Evolutionary conservation across 2,113 vertebrate species (phyloP).

Genomic region (Malurus elegans): DNA sequence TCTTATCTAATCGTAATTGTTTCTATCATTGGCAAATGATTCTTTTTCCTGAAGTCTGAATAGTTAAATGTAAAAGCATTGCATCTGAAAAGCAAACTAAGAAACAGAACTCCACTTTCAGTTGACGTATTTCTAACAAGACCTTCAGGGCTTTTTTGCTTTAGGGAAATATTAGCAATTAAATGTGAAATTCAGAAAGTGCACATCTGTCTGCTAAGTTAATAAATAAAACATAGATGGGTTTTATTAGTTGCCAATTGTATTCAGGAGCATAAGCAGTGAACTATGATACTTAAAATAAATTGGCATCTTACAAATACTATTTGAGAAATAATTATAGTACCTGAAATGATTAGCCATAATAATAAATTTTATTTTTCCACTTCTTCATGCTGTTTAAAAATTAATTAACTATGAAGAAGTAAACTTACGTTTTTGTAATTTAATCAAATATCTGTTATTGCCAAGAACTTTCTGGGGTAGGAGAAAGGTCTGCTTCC

Average conservation of each 20-base stretch:
- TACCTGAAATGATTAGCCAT: background rate
- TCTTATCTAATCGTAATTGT: background rate
- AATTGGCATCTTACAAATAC: conserved; percentile 7
- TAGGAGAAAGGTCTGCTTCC: background rate
- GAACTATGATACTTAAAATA: conserved; percentile 16
- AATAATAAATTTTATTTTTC: conserved; percentile 4
- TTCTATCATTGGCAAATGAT: background rate
- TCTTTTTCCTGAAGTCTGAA: background rate
- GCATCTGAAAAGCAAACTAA: background rate
- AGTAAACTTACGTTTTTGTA: background rate
- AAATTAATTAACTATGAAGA: conserved; percentile 6
- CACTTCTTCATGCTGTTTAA: background rate
- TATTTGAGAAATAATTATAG: conserved; percentile 30
- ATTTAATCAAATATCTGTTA: background rate
- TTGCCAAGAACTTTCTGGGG: background rate
- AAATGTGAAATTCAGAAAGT: conserved; percentile 13
- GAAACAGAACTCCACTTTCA: background rate
- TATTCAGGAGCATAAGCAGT: background rate
- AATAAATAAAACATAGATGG: conserved; percentile 23
- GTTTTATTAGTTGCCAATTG: background rate
- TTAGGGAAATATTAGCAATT: conserved; percentile 1
- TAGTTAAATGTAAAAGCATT: background rate
- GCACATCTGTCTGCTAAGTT: background rate
- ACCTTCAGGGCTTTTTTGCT: background rate
- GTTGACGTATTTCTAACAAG: background rate